phyloP scores from a whole-genome alignment of 1,140 invertebrate genomes.

The Ceratitis capitata region DNA sequence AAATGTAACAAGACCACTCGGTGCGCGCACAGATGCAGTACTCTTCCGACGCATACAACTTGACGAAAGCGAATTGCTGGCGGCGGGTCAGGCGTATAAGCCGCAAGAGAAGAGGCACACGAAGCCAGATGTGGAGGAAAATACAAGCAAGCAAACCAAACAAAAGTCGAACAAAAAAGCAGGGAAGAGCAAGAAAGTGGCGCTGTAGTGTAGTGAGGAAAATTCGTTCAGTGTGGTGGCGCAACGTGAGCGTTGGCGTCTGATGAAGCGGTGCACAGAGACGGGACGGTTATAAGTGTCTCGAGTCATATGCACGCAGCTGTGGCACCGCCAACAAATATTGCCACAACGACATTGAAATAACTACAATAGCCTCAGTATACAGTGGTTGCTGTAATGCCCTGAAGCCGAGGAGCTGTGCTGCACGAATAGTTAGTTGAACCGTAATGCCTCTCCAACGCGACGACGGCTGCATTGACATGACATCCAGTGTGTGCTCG shows the following conservation, averaged over 20 bases:
- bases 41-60: constrained; percentile 58
- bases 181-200: background rate
- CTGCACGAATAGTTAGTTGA: background rate
- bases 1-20: background rate
- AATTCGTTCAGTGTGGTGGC: background rate
- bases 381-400: background rate
- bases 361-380: background rate
- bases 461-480: background rate
- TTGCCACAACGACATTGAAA: background rate
- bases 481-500: background rate
- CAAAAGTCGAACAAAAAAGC: background rate
- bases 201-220: background rate
- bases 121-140: background rate
- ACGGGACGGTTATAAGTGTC: no score
- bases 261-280: background rate
- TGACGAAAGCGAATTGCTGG: constrained; percentile 14
- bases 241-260: background rate
- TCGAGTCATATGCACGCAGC: no score
- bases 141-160: background rate
- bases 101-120: background rate
- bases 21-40: constrained; percentile 49
- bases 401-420: no score
- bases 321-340: background rate
- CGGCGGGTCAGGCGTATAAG: background rate
- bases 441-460: background rate